Base-by-base conservation (phyloP, 2,888 invertebrate species). In the Ariolimax columbianus region DNA sequence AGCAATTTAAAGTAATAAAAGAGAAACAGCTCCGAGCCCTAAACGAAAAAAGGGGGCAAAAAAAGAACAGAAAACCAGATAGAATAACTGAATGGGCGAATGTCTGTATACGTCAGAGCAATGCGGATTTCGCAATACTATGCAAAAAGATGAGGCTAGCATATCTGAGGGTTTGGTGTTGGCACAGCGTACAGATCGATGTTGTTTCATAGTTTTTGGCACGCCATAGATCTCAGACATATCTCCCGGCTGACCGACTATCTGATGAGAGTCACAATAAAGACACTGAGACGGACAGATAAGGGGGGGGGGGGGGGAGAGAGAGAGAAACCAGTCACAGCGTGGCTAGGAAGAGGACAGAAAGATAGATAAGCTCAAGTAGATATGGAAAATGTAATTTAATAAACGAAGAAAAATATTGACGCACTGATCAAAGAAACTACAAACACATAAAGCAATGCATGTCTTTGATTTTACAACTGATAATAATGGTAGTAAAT, bases 161-260 rank as follows among this genome's bases (percentile, higher is more conserved):
- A 68, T 63, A 14, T 38, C 36, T 59, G 43, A 47, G 30, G 11
- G 43, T 23, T n/a, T 30, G 36, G 30, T 23, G 40, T 17, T n/a
- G 68, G 68, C 23, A 17, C 9, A 19, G 68, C 59, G 77, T 19
- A 68, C 36, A 83, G 51, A 66, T 75, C 73, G 68, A 83, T 75
- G 63, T 75, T 43, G n/a, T 63, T 63, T 26, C 55, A 47, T 17
- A 66, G n/a, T 40, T 43, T 75, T 75, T 75, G 73, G 43, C 73
- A 75, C 73, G 73, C 73, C 19, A 75, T 75, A 47, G 23, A 47
- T 75, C 73, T 75, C 47, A 30, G 43, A 47, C 73, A 47, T 75
- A 75, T 47, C 40, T 47, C 47, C 47, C 47, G 73, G 43, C 73
- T 75, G 73, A 75, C 73, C 47, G 47, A 75, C 43, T 75, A 75